Evolutionary conservation across 1,140 invertebrate genomes (phyloP).

Genomic region (Meloidogyne exigua): DNA sequence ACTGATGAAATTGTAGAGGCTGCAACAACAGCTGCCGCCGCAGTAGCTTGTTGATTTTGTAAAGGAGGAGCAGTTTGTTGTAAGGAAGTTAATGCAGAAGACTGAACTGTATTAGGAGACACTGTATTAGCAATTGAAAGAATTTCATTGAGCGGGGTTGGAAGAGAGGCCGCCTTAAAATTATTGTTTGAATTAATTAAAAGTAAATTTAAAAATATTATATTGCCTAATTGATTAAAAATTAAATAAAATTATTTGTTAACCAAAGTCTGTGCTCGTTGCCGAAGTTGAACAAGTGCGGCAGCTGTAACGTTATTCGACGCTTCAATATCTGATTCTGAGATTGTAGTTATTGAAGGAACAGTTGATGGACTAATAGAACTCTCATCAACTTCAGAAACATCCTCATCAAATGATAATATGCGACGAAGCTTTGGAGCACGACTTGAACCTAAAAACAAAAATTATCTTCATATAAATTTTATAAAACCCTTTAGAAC

Average conservation of each 20-base stretch:
- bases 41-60: slow-evolving; percentile 4
- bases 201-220: neutral
- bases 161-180: neutral
- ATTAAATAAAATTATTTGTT: neutral
- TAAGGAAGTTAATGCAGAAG: neutral
- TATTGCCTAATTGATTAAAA: too few species aligned
- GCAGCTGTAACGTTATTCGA: slow-evolving; percentile 16
- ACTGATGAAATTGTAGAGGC: neutral
- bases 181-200: neutral
- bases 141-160: neutral
- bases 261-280: slow-evolving; percentile 12
- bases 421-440: slow-evolving; percentile 21
- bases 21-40: neutral
- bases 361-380: neutral
- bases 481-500: neutral
- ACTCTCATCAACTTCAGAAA: neutral
- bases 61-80: neutral
- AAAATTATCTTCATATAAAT: neutral
- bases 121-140: neutral
- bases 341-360: slow-evolving; percentile 5
- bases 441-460: slow-evolving; percentile 13
- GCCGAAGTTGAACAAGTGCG: slow-evolving; percentile 15
- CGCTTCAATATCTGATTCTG: neutral
- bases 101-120: neutral
- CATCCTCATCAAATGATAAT: slow-evolving; percentile 14